A percentile compares a stretch with the other conserved stretches of the same genome.
Conservation (phyloP, 2,797 vertebrate species). For the Hylomyscus alleni region DNA sequence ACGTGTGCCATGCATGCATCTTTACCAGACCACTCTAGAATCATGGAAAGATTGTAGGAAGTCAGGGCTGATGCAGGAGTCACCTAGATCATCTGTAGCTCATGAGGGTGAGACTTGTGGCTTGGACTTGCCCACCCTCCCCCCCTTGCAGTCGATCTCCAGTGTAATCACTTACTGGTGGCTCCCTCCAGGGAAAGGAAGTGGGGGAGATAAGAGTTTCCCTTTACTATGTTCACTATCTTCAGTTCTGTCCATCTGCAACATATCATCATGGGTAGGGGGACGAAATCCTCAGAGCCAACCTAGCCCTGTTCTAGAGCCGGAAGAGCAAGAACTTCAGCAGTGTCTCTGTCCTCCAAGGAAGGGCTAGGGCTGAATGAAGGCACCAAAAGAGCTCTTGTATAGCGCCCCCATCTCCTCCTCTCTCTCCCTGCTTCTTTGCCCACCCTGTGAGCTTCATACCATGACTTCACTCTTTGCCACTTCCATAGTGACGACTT, state of each 20-base stretch:
- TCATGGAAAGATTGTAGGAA: neutral
- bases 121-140: neutral
- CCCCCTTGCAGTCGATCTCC: neutral
- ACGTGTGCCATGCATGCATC: neutral
- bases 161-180: neutral
- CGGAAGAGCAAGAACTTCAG: neutral
- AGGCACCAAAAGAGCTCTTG: neutral
- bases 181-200: neutral
- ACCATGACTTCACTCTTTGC: neutral
- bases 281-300: neutral
- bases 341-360: neutral
- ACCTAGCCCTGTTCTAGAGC: neutral
- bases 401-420: neutral
- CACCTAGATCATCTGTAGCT: neutral
- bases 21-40: neutral
- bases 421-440: neutral
- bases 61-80: neutral
- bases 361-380: neutral
- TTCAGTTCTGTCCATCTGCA: neutral
- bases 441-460: neutral
- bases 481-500: neutral
- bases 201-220: neutral
- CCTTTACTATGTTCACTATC: neutral
- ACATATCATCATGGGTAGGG: neutral
- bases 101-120: neutral